Evolutionary conservation across 2,888 invertebrate genomes (phyloP).

Genomic region (Oeneis ivallda): DNA sequence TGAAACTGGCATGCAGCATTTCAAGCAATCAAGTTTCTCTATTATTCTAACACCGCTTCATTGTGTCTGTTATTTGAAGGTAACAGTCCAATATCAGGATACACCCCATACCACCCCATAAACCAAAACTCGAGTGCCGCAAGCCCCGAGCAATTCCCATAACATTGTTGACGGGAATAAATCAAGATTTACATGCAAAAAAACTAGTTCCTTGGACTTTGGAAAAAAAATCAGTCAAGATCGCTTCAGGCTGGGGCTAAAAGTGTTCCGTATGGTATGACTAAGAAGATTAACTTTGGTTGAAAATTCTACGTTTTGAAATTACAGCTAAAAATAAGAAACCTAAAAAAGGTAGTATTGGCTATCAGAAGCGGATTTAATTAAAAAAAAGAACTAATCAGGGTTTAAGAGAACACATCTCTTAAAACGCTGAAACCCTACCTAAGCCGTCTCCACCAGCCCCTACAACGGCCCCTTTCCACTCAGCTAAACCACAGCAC

Average conservation of each 20-base stretch:
- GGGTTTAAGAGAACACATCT: no score
- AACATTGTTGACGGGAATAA: conserved; percentile 78
- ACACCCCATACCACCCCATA: conserved; percentile 33
- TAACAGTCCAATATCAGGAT: conserved; percentile 39
- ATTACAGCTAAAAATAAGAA: no score
- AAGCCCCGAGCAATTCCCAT: conserved; percentile 67
- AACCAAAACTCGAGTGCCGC: conserved; percentile 27
- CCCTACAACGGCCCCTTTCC: no score
- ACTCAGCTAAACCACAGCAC: no score
- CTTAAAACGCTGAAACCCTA: no score
- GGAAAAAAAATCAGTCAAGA: conserved; percentile 20
- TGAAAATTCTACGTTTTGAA: no score
- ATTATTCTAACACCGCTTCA: conserved; percentile 57
- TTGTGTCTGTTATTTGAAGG: conserved; percentile 49
- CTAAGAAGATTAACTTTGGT: neutral
- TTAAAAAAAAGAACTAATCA: no score
- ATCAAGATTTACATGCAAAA: conserved; percentile 77
- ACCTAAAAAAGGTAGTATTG: no score
- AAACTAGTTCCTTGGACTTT: conserved; percentile 68
- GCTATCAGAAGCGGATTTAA: no score
- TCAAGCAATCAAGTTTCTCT: conserved; percentile 46
- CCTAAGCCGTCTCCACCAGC: no score
- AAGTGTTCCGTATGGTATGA: conserved; percentile 52
- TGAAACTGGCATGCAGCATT: neutral
- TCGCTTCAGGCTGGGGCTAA: neutral